These are phyloP conservation scores for Lepidocyrtinus sp. DNA, from an alignment of 2,888 invertebrate species.

Conservation along the genomic window DNA sequence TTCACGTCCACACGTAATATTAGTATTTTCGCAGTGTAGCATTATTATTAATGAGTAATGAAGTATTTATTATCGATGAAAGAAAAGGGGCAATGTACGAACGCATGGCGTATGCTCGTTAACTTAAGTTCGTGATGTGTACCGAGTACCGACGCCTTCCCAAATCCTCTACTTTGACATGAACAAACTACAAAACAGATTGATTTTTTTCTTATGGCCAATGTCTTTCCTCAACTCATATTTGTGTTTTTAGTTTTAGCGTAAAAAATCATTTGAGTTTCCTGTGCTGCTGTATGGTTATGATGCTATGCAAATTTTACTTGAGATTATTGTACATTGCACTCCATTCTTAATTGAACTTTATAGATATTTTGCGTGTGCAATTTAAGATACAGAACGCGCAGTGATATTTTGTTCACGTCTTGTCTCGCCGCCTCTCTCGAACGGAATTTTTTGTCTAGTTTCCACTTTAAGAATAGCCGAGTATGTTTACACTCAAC, in stretches of 20 bases:
- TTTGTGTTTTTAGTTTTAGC: neutral
- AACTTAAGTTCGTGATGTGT: neutral
- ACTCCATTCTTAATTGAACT: neutral
- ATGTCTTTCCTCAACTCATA: neutral
- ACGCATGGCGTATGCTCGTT: neutral
- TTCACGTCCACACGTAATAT: neutral
- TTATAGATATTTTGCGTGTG: neutral
- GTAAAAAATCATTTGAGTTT: neutral
- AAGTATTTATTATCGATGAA: neutral
- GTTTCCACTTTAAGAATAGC: too few relatives aligned
- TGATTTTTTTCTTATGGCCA: neutral
- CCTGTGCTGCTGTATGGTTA: neutral
- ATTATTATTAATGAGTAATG: too few relatives aligned
- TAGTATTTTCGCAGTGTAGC: too few relatives aligned
- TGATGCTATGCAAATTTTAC: neutral
- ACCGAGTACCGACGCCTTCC: neutral
- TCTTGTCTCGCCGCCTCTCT: too few relatives aligned
- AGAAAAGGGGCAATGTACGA: neutral
- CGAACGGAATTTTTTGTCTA: too few relatives aligned
- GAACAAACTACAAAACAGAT: too few relatives aligned
- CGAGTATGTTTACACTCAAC: neutral
- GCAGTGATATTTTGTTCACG: too few relatives aligned
- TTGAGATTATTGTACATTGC: neutral
- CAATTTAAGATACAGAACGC: too few relatives aligned
- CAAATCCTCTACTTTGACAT: neutral